Percentiles rank a stretch among this genome's conserved stretches.
Conservation (phyloP, 35 echinoderm and acorn worm genomes). For the Heliocidaris erythrogramma region DNA sequence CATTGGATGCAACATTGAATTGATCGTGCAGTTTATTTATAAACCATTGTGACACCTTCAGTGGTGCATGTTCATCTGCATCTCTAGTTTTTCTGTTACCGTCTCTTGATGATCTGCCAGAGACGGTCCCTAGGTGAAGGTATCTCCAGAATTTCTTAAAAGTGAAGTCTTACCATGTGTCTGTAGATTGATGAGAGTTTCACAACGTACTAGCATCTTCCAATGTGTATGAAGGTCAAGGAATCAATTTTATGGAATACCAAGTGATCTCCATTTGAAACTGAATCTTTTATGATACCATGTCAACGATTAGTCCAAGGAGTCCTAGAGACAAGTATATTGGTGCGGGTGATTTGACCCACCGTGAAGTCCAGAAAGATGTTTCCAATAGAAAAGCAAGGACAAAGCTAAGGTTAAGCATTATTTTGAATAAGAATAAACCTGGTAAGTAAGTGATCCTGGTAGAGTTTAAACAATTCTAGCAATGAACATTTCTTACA, state of each 20-base stretch:
- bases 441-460: conserved; percentile 2
- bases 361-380: conserved; percentile 33
- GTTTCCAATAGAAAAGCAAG: neutral
- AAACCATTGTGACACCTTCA: neutral
- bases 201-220: neutral
- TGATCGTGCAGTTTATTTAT: neutral
- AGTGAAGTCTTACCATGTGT: neutral
- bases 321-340: conserved; percentile 30
- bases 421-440: conserved; percentile 23
- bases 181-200: neutral
- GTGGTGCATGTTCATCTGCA: neutral
- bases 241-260: neutral
- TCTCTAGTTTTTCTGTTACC: neutral
- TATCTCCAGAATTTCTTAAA: neutral
- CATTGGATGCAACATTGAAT: neutral
- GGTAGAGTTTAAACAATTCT: neutral
- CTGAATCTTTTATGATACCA: neutral
- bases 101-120: neutral
- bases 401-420: conserved; percentile 34
- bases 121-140: neutral
- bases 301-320: conserved; percentile 38
- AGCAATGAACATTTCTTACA: no score
- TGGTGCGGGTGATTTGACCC: conserved; percentile 34
- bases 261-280: neutral
- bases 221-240: neutral